These are phyloP conservation scores for Tiphia femorata DNA, from an alignment of 2,888 invertebrate genomes.

Conservation along the genomic window DNA sequence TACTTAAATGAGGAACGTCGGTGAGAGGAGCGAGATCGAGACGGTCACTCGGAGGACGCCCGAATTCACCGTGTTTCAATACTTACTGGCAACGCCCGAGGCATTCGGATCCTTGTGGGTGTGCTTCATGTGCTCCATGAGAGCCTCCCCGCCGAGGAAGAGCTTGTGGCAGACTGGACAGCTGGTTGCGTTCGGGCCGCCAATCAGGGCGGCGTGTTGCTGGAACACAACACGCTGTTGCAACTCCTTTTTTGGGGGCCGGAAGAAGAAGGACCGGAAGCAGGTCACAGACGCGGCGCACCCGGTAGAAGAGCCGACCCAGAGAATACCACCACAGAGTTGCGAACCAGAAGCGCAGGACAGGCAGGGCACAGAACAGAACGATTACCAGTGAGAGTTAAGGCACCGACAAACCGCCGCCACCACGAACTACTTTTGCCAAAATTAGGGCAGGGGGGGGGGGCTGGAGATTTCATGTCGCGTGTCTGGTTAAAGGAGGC, in stretches of 20 bases:
- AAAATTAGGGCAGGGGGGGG: neutral
- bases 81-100: constrained; percentile 91
- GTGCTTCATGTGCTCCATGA: constrained; percentile 97
- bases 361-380: constrained; percentile 64
- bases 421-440: constrained; percentile 44
- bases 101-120: constrained; percentile 94
- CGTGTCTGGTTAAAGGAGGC: constrained; percentile 49
- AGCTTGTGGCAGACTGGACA: constrained; percentile 96
- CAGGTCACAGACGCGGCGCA: constrained; percentile 49
- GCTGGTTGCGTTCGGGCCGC: constrained; percentile 91
- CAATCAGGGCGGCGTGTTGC: constrained; percentile 94
- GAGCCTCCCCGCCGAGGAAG: constrained; percentile 91
- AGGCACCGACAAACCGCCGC: constrained; percentile 51
- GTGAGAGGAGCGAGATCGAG: constrained; percentile 12
- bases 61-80: constrained; percentile 46
- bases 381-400: constrained; percentile 64
- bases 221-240: constrained; percentile 95
- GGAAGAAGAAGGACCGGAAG: constrained; percentile 54
- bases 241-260: constrained; percentile 76
- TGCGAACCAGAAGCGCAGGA: constrained; percentile 65
- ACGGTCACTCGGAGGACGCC: constrained; percentile 15
- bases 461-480: constrained; percentile 39
- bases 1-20: no score
- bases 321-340: constrained; percentile 63
- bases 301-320: constrained; percentile 57